Conservation (phyloP, 2,113 vertebrate species). For the Erpornis zantholeuca region DNA sequence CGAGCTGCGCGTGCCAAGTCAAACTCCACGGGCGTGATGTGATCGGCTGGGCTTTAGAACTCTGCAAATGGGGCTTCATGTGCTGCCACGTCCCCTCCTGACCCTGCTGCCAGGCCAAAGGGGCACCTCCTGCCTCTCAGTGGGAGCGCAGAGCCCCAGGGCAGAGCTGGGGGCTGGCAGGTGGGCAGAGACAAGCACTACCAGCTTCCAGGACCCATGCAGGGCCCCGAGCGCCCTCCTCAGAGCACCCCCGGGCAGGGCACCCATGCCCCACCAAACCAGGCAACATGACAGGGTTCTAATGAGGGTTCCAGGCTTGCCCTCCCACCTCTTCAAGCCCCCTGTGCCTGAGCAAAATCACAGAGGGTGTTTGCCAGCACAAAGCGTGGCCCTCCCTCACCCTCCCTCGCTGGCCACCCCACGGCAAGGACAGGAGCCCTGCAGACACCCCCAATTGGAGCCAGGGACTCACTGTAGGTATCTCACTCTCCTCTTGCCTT, state of each 20-base stretch:
- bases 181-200: not conserved
- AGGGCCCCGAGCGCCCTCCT: not conserved
- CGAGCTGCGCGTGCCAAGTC: not conserved
- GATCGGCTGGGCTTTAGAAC: not conserved
- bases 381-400: fast-evolving
- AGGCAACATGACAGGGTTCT: fast-evolving
- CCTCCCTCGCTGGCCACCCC: not conserved
- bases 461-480: fast-evolving
- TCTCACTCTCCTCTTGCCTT: not conserved
- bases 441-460: not conserved
- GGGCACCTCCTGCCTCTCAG: not conserved
- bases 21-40: fast-evolving
- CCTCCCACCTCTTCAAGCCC: not conserved
- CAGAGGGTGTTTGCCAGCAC: fast-evolving
- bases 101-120: not conserved
- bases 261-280: fast-evolving
- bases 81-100: not conserved
- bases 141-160: not conserved
- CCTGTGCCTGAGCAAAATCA: fast-evolving
- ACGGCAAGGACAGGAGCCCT: not conserved
- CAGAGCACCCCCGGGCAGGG: fast-evolving
- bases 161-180: not conserved
- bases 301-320: not conserved
- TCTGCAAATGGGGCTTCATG: fast-evolving
- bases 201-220: not conserved